Evolutionary conservation across 2,888 invertebrate genomes (phyloP).

Genomic region (Lottia scabra): DNA sequence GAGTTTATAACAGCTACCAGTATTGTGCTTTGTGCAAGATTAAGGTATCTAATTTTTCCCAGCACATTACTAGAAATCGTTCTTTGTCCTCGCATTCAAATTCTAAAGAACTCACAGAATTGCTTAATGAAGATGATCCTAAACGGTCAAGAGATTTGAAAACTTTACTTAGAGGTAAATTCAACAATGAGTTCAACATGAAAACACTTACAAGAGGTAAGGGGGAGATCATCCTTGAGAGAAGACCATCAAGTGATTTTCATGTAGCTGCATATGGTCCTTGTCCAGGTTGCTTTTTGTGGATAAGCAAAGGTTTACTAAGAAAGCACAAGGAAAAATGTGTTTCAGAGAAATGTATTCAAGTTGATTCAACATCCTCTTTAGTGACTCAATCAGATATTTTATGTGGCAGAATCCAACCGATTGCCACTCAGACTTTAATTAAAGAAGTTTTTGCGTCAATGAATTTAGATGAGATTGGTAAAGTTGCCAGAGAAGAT

Average conservation of each 20-base stretch:
- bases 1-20: slow-evolving; percentile 4
- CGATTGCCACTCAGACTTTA: background rate
- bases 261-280: background rate
- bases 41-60: background rate
- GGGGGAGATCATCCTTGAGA: background rate
- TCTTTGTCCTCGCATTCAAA: background rate
- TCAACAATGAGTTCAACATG: background rate
- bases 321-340: background rate
- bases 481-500: background rate
- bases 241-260: background rate
- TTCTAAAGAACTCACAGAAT: background rate
- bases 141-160: background rate
- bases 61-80: background rate
- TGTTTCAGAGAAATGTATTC: background rate
- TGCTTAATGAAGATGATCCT: background rate
- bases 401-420: background rate
- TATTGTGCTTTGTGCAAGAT: no score
- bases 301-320: background rate
- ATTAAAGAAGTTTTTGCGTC: background rate
- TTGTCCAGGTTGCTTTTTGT: background rate
- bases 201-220: background rate
- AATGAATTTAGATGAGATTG: background rate
- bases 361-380: background rate
- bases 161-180: background rate
- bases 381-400: slow-evolving; percentile 2